A percentile compares a stretch with the other conserved stretches of the same genome.
Conservation (phyloP, 2,113 vertebrate species). For the Prietella phreatophila region DNA sequence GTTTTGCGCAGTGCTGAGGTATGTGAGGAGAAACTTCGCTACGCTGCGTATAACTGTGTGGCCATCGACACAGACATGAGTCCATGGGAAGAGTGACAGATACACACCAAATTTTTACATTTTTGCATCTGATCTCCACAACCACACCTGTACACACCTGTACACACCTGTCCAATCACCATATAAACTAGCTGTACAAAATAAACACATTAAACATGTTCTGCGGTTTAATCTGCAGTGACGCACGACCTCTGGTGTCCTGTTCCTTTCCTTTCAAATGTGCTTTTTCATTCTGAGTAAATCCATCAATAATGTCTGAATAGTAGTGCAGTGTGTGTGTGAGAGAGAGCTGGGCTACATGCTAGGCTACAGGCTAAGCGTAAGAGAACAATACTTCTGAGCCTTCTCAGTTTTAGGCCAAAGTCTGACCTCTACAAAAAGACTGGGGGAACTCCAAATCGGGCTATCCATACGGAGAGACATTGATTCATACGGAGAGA, state of each 20-base stretch:
- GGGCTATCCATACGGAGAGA: too few relatives aligned
- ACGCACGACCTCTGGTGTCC: background rate
- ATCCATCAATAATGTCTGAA: background rate
- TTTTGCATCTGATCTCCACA: background rate
- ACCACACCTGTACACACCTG: background rate
- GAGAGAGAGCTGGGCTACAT: background rate
- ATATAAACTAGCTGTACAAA: conserved; percentile 15
- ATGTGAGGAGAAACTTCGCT: conserved; percentile 94
- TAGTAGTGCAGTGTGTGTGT: background rate
- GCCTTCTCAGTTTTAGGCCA: too few relatives aligned
- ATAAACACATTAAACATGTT: background rate
- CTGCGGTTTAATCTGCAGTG: background rate
- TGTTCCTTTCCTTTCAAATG: background rate
- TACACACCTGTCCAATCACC: background rate
- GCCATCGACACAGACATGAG: conserved; percentile 98
- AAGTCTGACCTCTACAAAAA: background rate
- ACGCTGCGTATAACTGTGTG: conserved; percentile 96
- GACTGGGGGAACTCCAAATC: too few relatives aligned
- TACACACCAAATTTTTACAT: background rate
- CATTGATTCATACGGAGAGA: too few relatives aligned
- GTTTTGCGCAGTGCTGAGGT: conserved; percentile 84
- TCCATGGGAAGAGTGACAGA: conserved; percentile 90
- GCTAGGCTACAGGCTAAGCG: background rate
- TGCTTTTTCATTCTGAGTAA: background rate
- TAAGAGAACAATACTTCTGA: background rate